Base-by-base conservation (phyloP, 2,797 vertebrate species). In the Erpetoichthys calabaricus region DNA sequence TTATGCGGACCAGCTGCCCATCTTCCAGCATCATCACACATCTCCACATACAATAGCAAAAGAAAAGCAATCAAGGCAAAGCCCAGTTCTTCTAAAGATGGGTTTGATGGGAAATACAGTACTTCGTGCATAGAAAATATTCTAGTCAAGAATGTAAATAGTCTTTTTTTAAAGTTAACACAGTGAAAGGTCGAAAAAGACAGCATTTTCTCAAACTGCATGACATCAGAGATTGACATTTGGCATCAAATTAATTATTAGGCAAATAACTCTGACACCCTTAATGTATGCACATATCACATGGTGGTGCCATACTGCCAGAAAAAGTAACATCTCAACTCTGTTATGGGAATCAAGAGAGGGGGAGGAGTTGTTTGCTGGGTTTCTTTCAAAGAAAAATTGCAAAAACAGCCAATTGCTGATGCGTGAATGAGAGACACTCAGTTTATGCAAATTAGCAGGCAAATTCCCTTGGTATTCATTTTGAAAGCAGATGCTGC, bases 11-110 rank as follows among this genome's bases (percentile, higher is more conserved):
- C 49, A 51, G 25, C 8, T 51, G 49, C 8, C 49, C 49, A 8
- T 6, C 6, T 51, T 6, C 51, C 8, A 10, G 25, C 25, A n/a
- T 7, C n/a, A 50, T 47, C 47, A 50, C 47, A 50, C 47, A 8
- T 5, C 8, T 8, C 25, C 8, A 51, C 6, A 51, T 8, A 51
- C 25, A 51, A 51, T 25, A 51, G 3, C 3, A 51, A 4, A 51
- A 25, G 84, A 85, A 77, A 83, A 80, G 80, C 78, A 78, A 73
- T 76, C n/a, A 70, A 80, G 80, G 85, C 86, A 77, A 75, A 76
- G 75, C 86, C 85, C 85, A 63, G 80, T 86, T 86, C 86, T 86
- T 79, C 81, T 82, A 84, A 76, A 64, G 88, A 90, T 89, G 86
- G 77, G 90, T 80, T 86, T 80, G 84, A 65, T 90, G 82, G 89